A percentile compares a stretch with the other conserved stretches of the same genome.
Evolutionary conservation across 2,797 vertebrate species (phyloP).

Genomic region (Menidia menidia): DNA sequence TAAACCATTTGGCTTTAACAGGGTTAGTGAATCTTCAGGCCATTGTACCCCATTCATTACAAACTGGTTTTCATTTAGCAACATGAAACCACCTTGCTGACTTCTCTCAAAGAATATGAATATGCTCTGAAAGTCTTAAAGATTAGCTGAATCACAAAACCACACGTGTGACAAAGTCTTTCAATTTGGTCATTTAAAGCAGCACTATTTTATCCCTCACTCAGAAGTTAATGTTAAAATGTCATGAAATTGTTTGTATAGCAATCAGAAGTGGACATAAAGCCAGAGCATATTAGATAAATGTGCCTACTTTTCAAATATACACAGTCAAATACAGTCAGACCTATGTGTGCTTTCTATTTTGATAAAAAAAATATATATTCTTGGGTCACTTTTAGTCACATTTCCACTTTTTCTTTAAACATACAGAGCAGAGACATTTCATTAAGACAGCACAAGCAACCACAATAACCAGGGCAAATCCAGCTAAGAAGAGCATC

Average conservation of each 20-base stretch:
- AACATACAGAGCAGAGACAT: constrained; percentile 54
- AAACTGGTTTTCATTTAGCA: not conserved
- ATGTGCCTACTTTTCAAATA: not conserved
- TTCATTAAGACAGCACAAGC: constrained; percentile 26
- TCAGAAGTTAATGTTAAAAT: no score
- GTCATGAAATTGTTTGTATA: not conserved
- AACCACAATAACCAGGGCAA: constrained; percentile 30
- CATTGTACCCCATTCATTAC: not conserved
- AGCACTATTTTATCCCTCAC: no score
- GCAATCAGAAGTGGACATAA: not conserved
- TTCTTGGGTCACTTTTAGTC: constrained; percentile 13
- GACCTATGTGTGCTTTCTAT: not conserved
- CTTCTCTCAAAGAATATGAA: not conserved
- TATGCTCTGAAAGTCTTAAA: not conserved
- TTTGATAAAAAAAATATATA: not conserved
- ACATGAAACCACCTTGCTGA: not conserved
- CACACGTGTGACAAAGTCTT: not conserved
- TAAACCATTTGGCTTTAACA: not conserved
- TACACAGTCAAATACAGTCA: not conserved
- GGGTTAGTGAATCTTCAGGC: not conserved
- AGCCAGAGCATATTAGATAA: not conserved
- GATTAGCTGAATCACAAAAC: not conserved
- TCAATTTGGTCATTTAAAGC: not conserved
- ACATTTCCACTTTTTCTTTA: constrained; percentile 19
- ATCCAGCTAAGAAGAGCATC: constrained; percentile 43